A percentile compares a stretch with the other conserved stretches of the same genome.
These are phyloP conservation scores for Dolichomitus sp. DNA, from an alignment of 2,888 invertebrate species.

Conservation along the genomic window DNA sequence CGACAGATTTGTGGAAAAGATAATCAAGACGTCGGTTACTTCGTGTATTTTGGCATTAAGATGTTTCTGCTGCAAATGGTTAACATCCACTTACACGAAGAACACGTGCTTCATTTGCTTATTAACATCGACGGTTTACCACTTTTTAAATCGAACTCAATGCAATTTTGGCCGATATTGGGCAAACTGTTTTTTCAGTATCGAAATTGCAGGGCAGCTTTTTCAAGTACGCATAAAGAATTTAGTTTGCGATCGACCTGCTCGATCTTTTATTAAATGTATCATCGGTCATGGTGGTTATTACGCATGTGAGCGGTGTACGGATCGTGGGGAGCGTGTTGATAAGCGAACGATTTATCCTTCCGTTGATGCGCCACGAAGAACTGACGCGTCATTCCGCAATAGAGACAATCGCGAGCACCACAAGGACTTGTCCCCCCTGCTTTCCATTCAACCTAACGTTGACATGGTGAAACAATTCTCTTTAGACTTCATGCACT, in stretches of 20 bases:
- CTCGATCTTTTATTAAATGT: conserved; percentile 56
- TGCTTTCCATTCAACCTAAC: conserved; percentile 47
- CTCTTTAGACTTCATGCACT: conserved; percentile 64
- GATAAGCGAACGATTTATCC: conserved; percentile 49
- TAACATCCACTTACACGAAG: conserved; percentile 46
- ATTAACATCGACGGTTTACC: conserved; percentile 57
- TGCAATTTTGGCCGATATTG: no score
- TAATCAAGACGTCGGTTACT: conserved; percentile 33
- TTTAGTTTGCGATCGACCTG: conserved; percentile 67
- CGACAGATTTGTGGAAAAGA: not conserved
- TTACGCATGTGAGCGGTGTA: conserved; percentile 59
- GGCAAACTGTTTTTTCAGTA: no score
- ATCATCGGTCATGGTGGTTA: conserved; percentile 55
- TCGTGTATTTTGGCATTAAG: conserved; percentile 61
- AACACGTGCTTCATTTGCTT: conserved; percentile 48
- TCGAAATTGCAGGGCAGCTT: conserved; percentile 39
- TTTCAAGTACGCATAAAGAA: conserved; percentile 55
- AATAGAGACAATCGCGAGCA: conserved; percentile 49
- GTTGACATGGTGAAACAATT: conserved; percentile 64
- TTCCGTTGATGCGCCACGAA: not conserved
- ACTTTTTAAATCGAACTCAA: no score
- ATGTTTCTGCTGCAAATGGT: conserved; percentile 35
- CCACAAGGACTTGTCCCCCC: conserved; percentile 56
- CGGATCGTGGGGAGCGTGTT: conserved; percentile 31
- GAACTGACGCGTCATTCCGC: conserved; percentile 56